Base-by-base conservation (phyloP, 1,140 invertebrate species). In the Gryon sp. region DNA sequence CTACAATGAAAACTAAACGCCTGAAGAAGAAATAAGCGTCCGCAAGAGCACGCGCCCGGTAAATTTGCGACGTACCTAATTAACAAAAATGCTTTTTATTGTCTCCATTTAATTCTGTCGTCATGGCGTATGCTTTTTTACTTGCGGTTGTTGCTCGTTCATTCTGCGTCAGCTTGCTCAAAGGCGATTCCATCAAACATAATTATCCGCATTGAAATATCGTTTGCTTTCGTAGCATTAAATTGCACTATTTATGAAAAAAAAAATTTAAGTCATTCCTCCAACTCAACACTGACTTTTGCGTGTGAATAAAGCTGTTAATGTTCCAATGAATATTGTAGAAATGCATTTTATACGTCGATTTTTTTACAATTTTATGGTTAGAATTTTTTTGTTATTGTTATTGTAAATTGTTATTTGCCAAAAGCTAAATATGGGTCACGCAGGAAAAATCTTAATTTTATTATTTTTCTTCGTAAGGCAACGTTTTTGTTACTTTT, bases 41-140 rank as follows among this genome's bases (percentile, higher is more conserved):
- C n/a, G 43, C 24, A 11, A 18, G 41, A 50, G 69, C 43, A 45
- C 38, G 32, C 45, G 46, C 45, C 45, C 30, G 19, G 45, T 43
- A 22, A 74, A 60, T 60, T 38, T 40, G 45, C 60, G 60, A 55
- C 60, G 28, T 43, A 45, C 11, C 20, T 74, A 66, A 74, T 74
- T 74, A 66, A 66, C 53, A 52, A 74, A 74, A 74, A 48, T 50
- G 70, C 53, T 74, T 74, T 74, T 65, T 65, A 74, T 50, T 24
- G 34, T 24, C 40, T 24, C 38, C 36, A 36, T 60, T 69, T 59
- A 52, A 57, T 70, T 18, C 32, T 24, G 41, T 19, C 36, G 16
- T 46, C 36, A 43, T 30, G 5, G 30, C 16, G 22, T 18, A 14
- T 15, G 4, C 22, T 24, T 52, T 36, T 48, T 45, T 19, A 50